These are phyloP conservation scores for Emberiza fucata DNA, from an alignment of 2,113 vertebrate genomes.

Conservation along the genomic window DNA sequence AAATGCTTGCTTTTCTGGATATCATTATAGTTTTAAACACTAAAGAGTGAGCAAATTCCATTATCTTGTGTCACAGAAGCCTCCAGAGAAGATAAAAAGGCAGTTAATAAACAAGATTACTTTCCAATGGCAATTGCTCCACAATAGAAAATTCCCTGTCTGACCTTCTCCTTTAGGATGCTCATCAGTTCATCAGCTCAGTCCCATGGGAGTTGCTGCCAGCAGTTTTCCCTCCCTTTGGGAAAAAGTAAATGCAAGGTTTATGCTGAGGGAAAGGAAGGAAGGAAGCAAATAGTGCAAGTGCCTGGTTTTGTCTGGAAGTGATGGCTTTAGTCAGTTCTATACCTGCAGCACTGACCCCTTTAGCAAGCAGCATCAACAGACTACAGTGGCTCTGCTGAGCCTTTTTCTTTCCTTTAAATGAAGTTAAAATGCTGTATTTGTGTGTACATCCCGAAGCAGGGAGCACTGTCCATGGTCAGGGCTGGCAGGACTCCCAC, in stretches of 20 bases:
- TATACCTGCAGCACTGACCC: not conserved
- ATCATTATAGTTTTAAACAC: constrained; percentile 35
- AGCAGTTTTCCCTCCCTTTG: not conserved
- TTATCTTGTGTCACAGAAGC: constrained; percentile 21
- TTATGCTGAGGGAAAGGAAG: not conserved
- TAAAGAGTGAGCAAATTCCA: constrained; percentile 22
- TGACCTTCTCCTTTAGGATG: constrained; percentile 27
- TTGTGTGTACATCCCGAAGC: not conserved
- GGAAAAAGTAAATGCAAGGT: not conserved
- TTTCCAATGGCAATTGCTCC: constrained; percentile 41
- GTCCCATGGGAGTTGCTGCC: not conserved
- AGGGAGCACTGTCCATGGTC: not conserved
- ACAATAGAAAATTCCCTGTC: constrained; percentile 29
- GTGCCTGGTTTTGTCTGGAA: not conserved
- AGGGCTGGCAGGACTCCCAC: not conserved
- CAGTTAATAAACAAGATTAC: constrained; percentile 33
- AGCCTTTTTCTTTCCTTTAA: not conserved
- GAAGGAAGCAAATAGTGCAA: not conserved
- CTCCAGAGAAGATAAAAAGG: constrained; percentile 36
- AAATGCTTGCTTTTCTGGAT: constrained; percentile 26
- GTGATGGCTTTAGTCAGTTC: not conserved
- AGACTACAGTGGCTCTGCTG: not conserved
- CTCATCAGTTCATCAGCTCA: constrained; percentile 41
- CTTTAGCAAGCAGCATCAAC: not conserved
- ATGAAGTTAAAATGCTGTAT: not conserved